Evolutionary conservation across 1,140 invertebrate species (phyloP).

Genomic region (Phortica variegata): DNA sequence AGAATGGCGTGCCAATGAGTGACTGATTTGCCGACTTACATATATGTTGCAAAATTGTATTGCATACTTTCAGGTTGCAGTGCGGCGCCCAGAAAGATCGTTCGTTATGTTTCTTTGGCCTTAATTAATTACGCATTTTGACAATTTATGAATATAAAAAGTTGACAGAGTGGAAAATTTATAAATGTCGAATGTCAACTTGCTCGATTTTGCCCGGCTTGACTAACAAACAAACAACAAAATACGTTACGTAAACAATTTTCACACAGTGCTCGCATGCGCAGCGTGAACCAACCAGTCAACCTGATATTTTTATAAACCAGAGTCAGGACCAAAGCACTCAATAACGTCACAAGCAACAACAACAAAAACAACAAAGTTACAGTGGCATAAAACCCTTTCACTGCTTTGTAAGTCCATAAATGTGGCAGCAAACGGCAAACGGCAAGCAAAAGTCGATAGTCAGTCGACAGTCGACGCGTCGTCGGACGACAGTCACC

Average conservation of each 20-base stretch:
- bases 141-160: conserved; percentile 55
- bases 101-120: conserved; percentile 9
- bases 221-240: too few species aligned
- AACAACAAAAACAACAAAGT: too few species aligned
- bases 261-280: background rate
- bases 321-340: too few species aligned
- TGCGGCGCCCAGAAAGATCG: conserved; percentile 22
- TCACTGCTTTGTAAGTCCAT: too few species aligned
- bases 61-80: too few species aligned
- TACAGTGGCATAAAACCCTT: too few species aligned
- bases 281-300: background rate
- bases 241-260: background rate
- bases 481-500: too few species aligned
- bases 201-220: conserved; percentile 6
- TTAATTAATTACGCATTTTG: conserved; percentile 54
- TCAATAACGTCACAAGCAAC: conserved; percentile 17
- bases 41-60: too few species aligned
- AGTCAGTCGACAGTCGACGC: conserved; percentile 10
- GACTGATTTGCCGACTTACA: too few species aligned
- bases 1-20: too few species aligned
- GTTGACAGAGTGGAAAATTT: conserved; percentile 55
- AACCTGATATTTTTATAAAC: conserved; percentile 25
- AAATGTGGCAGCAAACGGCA: background rate
- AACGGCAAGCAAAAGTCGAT: conserved; percentile 2
- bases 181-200: conserved; percentile 38